Conservation (phyloP, 2,113 vertebrate genomes). For the Lampris megalopsis region DNA sequence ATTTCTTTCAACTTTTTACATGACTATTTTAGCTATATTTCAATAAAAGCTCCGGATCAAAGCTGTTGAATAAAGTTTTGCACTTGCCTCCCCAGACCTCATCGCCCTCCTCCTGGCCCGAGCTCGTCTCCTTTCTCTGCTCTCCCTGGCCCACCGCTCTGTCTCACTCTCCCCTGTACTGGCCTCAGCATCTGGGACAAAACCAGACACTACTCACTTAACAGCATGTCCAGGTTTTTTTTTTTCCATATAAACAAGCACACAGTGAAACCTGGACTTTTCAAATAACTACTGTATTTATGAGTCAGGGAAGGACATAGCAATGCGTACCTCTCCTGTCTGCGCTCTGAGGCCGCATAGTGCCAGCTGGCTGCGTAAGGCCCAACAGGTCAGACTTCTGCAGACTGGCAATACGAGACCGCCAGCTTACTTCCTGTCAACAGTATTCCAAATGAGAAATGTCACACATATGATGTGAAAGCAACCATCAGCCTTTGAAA, state of each 20-base stretch:
- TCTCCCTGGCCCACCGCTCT: slow-evolving; percentile 74
- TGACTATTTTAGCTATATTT: too few species aligned
- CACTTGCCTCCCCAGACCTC: slow-evolving; percentile 73
- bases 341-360: slow-evolving; percentile 67
- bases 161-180: slow-evolving; percentile 75
- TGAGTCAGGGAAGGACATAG: neutral
- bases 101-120: slow-evolving; percentile 79
- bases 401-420: slow-evolving; percentile 86
- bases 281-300: neutral
- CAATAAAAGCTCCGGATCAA: neutral
- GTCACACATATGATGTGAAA: neutral
- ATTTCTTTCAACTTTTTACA: too few species aligned
- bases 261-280: neutral
- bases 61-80: neutral
- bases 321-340: slow-evolving; percentile 70
- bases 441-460: slow-evolving; percentile 24
- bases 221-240: slow-evolving; percentile 20
- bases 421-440: slow-evolving; percentile 86
- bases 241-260: neutral
- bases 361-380: slow-evolving; percentile 83
- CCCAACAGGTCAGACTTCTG: slow-evolving; percentile 88
- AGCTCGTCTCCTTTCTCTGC: slow-evolving; percentile 78
- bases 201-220: slow-evolving; percentile 42
- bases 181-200: slow-evolving; percentile 74
- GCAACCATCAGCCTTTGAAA: slow-evolving; percentile 12